Evolutionary conservation across 2,888 invertebrate genomes (phyloP), one percentile per base, ranked within the genome.

Genomic region (Habrosyne pyritoides): DNA sequence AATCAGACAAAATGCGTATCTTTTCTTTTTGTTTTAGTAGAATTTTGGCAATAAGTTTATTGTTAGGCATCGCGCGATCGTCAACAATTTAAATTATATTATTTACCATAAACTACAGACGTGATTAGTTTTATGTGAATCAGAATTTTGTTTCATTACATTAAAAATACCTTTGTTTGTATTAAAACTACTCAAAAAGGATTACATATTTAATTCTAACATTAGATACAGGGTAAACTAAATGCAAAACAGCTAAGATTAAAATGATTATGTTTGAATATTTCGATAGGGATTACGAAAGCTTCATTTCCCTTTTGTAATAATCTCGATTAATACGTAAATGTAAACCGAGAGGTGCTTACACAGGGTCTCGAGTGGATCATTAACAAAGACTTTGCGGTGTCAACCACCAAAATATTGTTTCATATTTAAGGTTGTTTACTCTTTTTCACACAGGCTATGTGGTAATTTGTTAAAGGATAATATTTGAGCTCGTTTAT

Each of bases 401-500:
- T 62, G 57, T 59, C 59, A 65, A 60, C 64, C 67, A 56, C 62
- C 64, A 63, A 70, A 73, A 71, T 66, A 75, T 65, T 75, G 68
- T 79, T 75, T 71, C 59, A 69, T 75, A 75, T 79, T 81, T 80
- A 71, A 75, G 71, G 69, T 79, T 81, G 80, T 84, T 81, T 83
- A 77, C 75, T 67, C 60, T 81, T 83, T 80, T 71, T 66, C 64
- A 73, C 69, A 71, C 75, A 75, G 75, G 77, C 77, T 79, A 73
- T 76, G 77, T 68, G 73, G 83, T 87, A 86, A 90, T 89, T 87
- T 89, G 84, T 89, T 84, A 83, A 69, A 70, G 89, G 88, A 89
- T 89, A 87, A 87, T 83, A 83, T 86, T 87, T 85, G 80, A 86
- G 87, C 85, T 76, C 86, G 84, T 85, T 88, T 87, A 89, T 87